A percentile compares a stretch with the other conserved stretches of the same genome.
These are phyloP conservation scores for Plectrocnemia conspersa DNA, from an alignment of 1,140 invertebrate genomes.

Conservation along the genomic window DNA sequence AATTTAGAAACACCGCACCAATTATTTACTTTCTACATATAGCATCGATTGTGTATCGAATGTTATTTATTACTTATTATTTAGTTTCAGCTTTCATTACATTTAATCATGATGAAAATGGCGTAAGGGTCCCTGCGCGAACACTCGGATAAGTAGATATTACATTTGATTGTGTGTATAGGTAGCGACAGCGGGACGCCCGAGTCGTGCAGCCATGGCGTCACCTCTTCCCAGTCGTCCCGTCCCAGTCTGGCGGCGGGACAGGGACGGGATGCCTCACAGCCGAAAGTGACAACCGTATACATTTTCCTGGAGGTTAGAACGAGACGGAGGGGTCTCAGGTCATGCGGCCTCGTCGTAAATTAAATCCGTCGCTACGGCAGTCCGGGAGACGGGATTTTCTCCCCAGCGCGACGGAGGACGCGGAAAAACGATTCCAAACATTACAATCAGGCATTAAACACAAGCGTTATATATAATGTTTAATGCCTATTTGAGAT, in stretches of 20 bases:
- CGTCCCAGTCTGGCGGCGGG: background rate
- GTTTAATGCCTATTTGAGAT: no score
- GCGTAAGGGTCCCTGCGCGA: constrained; percentile 3
- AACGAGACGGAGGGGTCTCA: background rate
- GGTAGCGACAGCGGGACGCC: background rate
- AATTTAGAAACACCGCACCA: no score
- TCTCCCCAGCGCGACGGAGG: constrained; percentile 3
- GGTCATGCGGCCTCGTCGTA: constrained; percentile 26
- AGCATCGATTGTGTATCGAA: no score
- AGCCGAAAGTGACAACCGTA: constrained; percentile 3
- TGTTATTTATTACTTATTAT: no score
- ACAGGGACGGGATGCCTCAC: constrained; percentile 10
- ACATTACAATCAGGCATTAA: background rate
- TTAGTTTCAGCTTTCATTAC: no score
- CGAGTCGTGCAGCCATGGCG: constrained; percentile 7
- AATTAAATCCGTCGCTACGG: constrained; percentile 31
- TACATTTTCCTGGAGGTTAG: background rate
- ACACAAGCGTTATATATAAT: background rate
- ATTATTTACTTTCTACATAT: no score
- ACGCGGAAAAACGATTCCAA: constrained; percentile 6
- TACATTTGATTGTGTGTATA: constrained; percentile 7
- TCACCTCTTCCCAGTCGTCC: constrained; percentile 3
- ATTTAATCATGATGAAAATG: constrained; percentile 5
- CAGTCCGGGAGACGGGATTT: background rate
- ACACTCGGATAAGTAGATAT: constrained; percentile 9